phyloP scores from a whole-genome alignment of 1,140 invertebrate species.

The Achroia grisella region DNA sequence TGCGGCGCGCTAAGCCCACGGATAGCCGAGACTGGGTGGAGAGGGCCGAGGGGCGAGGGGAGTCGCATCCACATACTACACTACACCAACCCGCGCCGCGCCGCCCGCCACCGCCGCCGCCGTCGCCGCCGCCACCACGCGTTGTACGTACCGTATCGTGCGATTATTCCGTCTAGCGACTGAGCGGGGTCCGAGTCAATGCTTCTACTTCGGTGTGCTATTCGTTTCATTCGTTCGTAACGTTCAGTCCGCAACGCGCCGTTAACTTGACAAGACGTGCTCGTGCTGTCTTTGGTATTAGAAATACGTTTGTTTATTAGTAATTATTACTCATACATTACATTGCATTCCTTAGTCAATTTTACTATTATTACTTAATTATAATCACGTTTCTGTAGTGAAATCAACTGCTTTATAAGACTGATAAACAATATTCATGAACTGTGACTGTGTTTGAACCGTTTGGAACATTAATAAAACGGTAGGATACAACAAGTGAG shows the following conservation, averaged over 20 bases:
- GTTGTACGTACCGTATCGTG: constrained; percentile 43
- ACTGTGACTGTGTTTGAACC: constrained; percentile 57
- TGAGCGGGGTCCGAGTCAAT: constrained; percentile 55
- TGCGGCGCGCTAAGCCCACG: not conserved
- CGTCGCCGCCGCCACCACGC: constrained; percentile 22
- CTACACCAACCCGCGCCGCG: constrained; percentile 13
- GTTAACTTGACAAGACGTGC: constrained; percentile 42
- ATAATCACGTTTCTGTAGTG: constrained; percentile 15
- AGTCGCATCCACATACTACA: constrained; percentile 14
- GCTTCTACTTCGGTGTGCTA: constrained; percentile 32
- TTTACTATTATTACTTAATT: constrained; percentile 20
- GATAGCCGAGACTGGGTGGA: not conserved
- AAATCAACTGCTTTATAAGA: constrained; percentile 19
- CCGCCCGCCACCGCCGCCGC: constrained; percentile 18
- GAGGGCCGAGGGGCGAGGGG: constrained; percentile 4
- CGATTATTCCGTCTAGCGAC: constrained; percentile 63
- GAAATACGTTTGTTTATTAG: constrained; percentile 22
- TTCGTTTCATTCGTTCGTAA: constrained; percentile 26
- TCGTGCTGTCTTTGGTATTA: constrained; percentile 16
- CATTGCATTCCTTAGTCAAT: constrained; percentile 50
- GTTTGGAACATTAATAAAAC: constrained; percentile 54
- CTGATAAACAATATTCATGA: constrained; percentile 41
- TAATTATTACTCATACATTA: constrained; percentile 14
- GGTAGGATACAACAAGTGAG: constrained; percentile 50
- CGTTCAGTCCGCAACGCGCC: constrained; percentile 59